These are phyloP conservation scores for Peucedramus taeniatus DNA, from an alignment of 2,113 vertebrate genomes.

Conservation along the genomic window DNA sequence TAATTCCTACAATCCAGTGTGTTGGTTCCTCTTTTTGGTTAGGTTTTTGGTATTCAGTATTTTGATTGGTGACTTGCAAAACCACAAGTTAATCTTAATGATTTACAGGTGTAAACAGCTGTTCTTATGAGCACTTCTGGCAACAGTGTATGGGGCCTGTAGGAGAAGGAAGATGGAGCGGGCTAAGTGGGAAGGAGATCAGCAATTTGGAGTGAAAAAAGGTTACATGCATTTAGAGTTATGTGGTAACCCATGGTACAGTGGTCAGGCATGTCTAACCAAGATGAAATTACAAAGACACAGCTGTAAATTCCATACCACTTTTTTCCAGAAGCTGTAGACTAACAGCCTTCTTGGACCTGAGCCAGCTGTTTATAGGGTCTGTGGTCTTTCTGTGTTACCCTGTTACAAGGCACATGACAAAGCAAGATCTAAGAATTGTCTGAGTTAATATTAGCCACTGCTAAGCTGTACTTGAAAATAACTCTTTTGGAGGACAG, in stretches of 20 bases:
- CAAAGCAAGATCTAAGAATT: background rate
- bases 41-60: background rate
- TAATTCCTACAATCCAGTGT: background rate
- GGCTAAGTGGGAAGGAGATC: background rate
- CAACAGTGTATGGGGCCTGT: too few relatives aligned
- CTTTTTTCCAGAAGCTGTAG: background rate
- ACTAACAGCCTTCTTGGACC: background rate
- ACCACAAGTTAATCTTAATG: background rate
- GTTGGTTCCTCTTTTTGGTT: background rate
- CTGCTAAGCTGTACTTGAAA: background rate
- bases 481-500: background rate
- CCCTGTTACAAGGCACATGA: background rate
- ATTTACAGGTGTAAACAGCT: background rate
- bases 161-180: background rate
- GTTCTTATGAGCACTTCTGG: background rate
- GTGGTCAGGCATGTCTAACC: background rate
- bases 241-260: fast-evolving
- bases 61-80: background rate
- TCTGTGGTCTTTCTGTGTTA: background rate
- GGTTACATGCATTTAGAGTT: background rate
- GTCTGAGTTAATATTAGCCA: background rate
- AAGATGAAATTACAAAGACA: background rate
- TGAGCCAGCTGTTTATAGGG: background rate
- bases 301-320: background rate
- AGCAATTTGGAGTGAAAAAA: background rate